Base-by-base conservation (phyloP, 1,140 invertebrate species). In the Muscidifurax raptorellus region DNA sequence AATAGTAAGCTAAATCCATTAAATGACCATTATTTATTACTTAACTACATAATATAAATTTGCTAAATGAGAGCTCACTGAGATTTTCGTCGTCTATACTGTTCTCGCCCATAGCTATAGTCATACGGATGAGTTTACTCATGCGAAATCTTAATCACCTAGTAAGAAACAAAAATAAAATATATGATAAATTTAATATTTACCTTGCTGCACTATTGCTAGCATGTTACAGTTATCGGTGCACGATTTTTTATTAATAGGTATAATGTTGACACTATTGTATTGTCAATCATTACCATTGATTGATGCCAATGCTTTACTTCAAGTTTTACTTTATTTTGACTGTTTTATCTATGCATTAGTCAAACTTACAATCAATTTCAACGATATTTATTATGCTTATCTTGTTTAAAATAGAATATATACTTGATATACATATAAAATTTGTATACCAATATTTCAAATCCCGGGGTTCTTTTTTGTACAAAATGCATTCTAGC, bases 181-280 rank as follows among this genome's bases (percentile, higher is more conserved):
- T 85, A 85, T 85, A 81, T 85, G 30, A 81, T 85, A 85, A 85
- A 85, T 85, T 85, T 81, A 85, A 85, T 85, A 81, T 85, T 85
- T 81, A 85, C 79, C 79, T 85, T 85, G 71, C 76, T 85, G 69
- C 27, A 52, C 66, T 84, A 84, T 80, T 36, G 32, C 69, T 74
- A 84, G 22, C 32, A 80, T 67, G 59, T 80, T 84, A 80, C 36
- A 74, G 66, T 67, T 75, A 76, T 80, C 15, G 22, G 32, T 84
- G 76, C 36, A 80, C 13, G 40, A 27, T 74, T n/a, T 74, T 85
- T 77, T 18, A 76, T 47, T 85, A 59, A 7, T 22, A 59, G 52
- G 52, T 59, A 59, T 64, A 30, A 76, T 76, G 74, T 67, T 52
- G 52, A 67, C 76, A 66, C 67, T 80, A 79, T 13, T 36, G 12